Percentiles rank a stretch among this genome's conserved stretches.
phyloP scores from a whole-genome alignment of 2,797 vertebrate genomes.

The Pangasius krempfi region DNA sequence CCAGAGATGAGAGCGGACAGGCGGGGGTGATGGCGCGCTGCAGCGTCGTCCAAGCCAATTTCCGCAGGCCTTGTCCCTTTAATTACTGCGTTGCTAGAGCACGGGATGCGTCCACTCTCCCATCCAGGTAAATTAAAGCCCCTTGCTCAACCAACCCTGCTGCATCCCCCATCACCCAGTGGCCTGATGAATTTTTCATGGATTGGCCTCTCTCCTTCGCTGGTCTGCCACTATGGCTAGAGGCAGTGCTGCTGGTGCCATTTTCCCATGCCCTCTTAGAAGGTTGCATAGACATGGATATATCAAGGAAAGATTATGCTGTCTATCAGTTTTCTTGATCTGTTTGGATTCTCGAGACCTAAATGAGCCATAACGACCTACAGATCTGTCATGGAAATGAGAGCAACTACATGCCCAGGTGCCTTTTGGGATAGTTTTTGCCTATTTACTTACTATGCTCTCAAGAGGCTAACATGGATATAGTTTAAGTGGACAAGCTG shows the following conservation, averaged over 20 bases:
- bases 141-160: conserved; percentile 36
- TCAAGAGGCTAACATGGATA: not conserved
- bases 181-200: conserved; percentile 59
- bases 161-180: conserved; percentile 32
- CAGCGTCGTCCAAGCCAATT: conserved; percentile 71
- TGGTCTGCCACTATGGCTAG: conserved; percentile 40
- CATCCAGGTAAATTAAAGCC: conserved; percentile 56
- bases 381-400: conserved; percentile 1
- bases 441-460: not conserved
- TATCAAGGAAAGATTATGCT: not conserved
- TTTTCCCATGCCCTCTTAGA: conserved; percentile 30
- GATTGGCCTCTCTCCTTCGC: conserved; percentile 22
- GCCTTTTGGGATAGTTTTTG: not conserved
- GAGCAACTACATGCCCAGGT: no score
- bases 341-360: not conserved
- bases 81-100: conserved; percentile 74
- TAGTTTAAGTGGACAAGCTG: conserved; percentile 5
- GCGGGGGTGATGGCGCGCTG: conserved; percentile 67
- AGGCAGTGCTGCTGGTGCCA: conserved; percentile 31
- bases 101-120: conserved; percentile 30
- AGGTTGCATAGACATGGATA: not conserved
- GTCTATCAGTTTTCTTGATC: not conserved
- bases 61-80: conserved; percentile 75
- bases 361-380: not conserved
- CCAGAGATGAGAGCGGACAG: conserved; percentile 77